These are phyloP conservation scores for Rhinoptilus africanus DNA, from an alignment of 2,113 vertebrate species.

Conservation along the genomic window DNA sequence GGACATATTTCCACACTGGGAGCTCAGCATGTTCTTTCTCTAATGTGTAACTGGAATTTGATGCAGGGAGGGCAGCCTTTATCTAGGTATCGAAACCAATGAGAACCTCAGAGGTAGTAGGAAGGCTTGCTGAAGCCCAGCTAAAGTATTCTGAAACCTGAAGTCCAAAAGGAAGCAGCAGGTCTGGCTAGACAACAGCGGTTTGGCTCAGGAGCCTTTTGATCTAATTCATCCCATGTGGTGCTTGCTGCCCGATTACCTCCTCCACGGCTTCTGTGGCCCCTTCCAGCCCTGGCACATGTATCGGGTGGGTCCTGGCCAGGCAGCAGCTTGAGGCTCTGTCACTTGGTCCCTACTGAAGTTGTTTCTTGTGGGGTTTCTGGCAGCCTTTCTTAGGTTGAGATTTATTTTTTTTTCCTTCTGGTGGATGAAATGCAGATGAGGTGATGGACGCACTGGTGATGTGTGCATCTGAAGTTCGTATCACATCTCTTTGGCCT, in stretches of 20 bases:
- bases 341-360: background rate
- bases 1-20: background rate
- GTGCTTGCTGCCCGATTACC: background rate
- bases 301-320: background rate
- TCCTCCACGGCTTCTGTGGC: background rate
- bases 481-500: background rate
- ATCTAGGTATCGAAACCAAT: background rate
- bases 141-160: background rate
- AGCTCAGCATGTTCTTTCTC: background rate
- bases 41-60: background rate
- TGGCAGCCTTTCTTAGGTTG: background rate
- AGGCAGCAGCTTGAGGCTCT: background rate
- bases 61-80: background rate
- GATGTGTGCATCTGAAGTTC: background rate
- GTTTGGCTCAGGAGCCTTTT: background rate
- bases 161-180: background rate
- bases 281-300: background rate
- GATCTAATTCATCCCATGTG: background rate
- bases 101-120: background rate
- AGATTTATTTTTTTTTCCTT: background rate
- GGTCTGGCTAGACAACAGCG: background rate
- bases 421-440: background rate
- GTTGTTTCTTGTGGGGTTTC: background rate
- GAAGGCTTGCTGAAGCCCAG: background rate
- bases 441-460: background rate